phyloP scores from a whole-genome alignment of 2,113 vertebrate species.

The Crotalus tigris region DNA sequence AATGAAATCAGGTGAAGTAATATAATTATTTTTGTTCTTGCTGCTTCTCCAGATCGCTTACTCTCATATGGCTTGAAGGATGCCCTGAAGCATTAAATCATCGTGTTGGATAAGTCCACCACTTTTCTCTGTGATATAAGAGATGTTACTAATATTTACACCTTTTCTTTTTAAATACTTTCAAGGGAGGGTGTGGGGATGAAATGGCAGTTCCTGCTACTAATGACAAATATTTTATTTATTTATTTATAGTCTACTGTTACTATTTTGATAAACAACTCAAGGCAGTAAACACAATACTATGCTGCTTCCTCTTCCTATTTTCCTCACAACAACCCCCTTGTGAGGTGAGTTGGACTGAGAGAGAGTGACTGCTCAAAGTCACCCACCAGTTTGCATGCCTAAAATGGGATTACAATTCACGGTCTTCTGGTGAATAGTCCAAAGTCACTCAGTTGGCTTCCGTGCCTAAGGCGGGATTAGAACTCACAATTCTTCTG shows the following conservation, averaged over 20 bases:
- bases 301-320: background rate
- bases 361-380: background rate
- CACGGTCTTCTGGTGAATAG: background rate
- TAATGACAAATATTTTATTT: background rate
- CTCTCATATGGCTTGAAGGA: background rate
- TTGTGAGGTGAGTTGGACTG: background rate
- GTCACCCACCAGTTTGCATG: background rate
- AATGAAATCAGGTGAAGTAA: background rate
- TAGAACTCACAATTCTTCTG: background rate
- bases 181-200: background rate
- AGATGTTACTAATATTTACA: background rate
- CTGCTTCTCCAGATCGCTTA: background rate
- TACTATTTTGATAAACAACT: background rate
- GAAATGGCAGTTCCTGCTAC: background rate
- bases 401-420: background rate
- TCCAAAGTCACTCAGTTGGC: background rate
- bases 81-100: background rate
- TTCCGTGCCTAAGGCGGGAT: background rate
- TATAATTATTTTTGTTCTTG: background rate
- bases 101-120: background rate
- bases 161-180: background rate
- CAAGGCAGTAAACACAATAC: background rate
- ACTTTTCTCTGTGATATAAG: background rate
- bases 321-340: background rate
- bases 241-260: background rate